Conservation (phyloP, 2,797 vertebrate genomes). For the Buphagus erythrorhynchus region DNA sequence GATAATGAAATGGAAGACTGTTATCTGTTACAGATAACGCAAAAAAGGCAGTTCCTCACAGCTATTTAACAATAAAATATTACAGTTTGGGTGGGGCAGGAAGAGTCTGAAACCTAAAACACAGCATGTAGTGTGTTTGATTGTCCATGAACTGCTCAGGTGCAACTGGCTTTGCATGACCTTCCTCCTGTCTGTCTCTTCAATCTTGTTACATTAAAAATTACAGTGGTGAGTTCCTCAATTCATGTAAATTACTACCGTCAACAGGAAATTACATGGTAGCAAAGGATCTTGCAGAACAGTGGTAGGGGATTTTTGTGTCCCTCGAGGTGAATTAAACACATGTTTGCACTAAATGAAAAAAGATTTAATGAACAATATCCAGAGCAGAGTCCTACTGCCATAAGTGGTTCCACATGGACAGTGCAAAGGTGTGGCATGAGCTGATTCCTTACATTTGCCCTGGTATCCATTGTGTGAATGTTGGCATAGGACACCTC, state of each 20-base stretch:
- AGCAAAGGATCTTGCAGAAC: background rate
- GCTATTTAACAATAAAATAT: background rate
- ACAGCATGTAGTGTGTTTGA: background rate
- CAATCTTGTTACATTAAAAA: background rate
- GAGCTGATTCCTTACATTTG: background rate
- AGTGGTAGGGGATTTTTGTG: background rate
- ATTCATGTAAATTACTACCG: background rate
- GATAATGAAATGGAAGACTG: background rate
- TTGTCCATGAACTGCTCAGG: background rate
- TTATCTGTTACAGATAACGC: background rate
- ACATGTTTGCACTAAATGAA: background rate
- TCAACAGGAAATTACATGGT: background rate
- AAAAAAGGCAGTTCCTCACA: background rate
- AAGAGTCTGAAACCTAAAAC: background rate
- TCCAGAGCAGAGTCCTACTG: background rate
- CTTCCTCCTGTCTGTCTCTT: background rate
- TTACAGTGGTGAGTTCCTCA: background rate
- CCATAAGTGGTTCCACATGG: background rate
- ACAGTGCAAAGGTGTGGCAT: background rate
- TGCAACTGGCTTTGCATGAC: background rate
- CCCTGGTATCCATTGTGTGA: background rate
- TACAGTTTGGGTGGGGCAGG: background rate
- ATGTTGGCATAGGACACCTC: background rate
- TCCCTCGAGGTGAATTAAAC: background rate
- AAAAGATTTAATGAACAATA: background rate